phyloP scores from a whole-genome alignment of 2,113 vertebrate species.

The Delphinus delphis region DNA sequence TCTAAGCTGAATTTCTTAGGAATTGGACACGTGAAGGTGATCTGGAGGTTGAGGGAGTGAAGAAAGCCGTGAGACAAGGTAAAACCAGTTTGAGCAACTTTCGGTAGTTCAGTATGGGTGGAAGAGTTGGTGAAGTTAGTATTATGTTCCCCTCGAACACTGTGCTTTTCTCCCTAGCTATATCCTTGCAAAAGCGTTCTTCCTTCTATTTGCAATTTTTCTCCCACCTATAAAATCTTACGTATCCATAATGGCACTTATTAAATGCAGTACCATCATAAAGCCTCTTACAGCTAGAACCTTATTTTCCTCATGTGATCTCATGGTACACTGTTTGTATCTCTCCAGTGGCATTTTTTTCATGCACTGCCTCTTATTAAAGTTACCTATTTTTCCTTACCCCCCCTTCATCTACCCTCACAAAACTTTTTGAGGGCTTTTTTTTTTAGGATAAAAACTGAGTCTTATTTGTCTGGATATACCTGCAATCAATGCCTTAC shows the following conservation, averaged over 20 bases:
- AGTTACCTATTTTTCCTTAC: not conserved
- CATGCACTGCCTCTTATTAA: not conserved
- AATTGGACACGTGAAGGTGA: not conserved
- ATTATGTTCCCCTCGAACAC: not conserved
- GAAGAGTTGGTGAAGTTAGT: not conserved
- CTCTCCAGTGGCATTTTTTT: not conserved
- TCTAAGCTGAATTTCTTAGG: constrained; percentile 8
- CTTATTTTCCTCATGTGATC: not conserved
- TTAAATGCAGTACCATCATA: not conserved
- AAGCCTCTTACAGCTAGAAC: not conserved
- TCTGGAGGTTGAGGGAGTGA: not conserved
- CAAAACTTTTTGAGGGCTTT: not conserved
- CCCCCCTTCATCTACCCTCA: not conserved
- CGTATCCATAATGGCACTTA: not conserved
- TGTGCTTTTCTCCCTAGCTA: not conserved
- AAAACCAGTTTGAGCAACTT: constrained; percentile 32
- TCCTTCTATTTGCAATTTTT: not conserved
- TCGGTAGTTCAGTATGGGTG: not conserved
- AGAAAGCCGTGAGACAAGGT: constrained; percentile 3
- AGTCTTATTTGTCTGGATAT: constrained; percentile 15
- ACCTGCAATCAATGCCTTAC: not conserved
- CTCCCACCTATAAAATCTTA: constrained; percentile 32
- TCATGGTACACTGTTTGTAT: not conserved
- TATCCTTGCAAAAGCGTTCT: constrained; percentile 2
- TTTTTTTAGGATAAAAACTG: not conserved